Conservation (phyloP, 2,888 invertebrate genomes). For the Fissipunctia ypsillon region DNA sequence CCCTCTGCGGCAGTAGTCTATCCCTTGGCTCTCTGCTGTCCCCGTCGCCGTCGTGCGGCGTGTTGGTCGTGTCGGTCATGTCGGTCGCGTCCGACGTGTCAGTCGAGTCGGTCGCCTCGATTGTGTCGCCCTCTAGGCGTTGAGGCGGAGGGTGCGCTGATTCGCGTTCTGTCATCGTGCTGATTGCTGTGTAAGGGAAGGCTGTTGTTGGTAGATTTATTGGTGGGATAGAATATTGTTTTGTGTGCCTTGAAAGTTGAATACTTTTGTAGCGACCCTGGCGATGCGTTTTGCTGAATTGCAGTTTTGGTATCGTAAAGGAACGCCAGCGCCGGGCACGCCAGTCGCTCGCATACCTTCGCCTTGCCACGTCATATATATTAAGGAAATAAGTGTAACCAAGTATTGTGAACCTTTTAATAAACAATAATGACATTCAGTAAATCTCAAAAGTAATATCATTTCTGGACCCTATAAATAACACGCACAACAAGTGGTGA, state of each 20-base stretch:
- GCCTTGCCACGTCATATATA: no score
- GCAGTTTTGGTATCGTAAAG: no score
- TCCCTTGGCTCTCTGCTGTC: conserved; percentile 56
- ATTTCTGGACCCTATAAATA: no score
- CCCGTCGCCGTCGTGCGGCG: conserved; percentile 20
- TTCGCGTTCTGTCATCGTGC: conserved; percentile 98
- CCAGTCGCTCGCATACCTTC: no score
- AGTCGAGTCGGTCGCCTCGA: conserved; percentile 60
- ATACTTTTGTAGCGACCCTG: no score
- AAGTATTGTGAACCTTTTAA: no score
- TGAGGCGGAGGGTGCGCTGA: conserved; percentile 94
- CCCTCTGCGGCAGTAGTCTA: conserved; percentile 74
- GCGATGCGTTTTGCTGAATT: no score
- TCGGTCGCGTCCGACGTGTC: conserved; percentile 36
- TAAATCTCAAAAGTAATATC: no score
- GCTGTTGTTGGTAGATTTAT: conserved; percentile 5
- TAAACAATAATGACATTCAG: no score
- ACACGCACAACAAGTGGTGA: no score
- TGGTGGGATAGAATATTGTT: neutral
- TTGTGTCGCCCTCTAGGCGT: conserved; percentile 63
- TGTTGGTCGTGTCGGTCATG: conserved; percentile 36
- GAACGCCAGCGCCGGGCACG: no score
- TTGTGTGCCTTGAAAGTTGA: neutral
- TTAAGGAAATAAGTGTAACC: no score
- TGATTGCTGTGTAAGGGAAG: conserved; percentile 91